Evolutionary conservation across 2,113 vertebrate genomes (phyloP).

Genomic region (Oncorhynchus keta): DNA sequence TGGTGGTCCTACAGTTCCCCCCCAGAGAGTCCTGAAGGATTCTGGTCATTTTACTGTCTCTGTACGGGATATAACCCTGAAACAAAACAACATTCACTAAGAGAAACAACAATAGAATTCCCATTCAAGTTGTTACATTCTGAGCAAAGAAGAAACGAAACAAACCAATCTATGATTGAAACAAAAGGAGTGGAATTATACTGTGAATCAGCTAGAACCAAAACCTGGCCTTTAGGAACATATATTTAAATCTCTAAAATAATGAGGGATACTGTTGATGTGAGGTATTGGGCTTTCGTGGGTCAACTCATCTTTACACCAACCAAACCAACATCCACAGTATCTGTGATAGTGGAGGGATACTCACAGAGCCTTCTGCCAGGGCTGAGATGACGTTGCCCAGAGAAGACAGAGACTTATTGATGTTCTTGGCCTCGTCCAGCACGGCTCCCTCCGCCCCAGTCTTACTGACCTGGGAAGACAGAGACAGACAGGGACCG

Average conservation of each 20-base stretch:
- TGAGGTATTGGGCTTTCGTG: too few relatives aligned
- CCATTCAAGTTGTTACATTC: too few relatives aligned
- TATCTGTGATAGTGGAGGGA: not conserved
- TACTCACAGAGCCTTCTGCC: constrained; percentile 91
- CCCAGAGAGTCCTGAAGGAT: constrained; percentile 96
- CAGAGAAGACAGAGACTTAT: constrained; percentile 95
- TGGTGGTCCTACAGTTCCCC: constrained; percentile 96
- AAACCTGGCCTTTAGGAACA: too few relatives aligned
- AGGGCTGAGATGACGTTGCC: constrained; percentile 97
- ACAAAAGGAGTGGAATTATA: too few relatives aligned
- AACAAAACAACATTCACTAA: not conserved
- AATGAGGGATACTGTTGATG: too few relatives aligned
- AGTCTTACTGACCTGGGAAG: constrained; percentile 93
- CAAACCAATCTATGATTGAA: too few relatives aligned
- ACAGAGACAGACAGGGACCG: not conserved
- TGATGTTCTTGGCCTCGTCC: constrained; percentile 98
- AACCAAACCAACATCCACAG: too few relatives aligned
- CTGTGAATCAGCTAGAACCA: too few relatives aligned
- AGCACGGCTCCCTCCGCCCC: constrained; percentile 95
- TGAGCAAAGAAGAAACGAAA: too few relatives aligned
- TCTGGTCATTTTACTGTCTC: constrained; percentile 99
- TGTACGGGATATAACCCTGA: constrained; percentile 93
- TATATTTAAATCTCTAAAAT: too few relatives aligned
- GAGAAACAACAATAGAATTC: too few relatives aligned
- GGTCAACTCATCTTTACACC: too few relatives aligned